These are phyloP conservation scores for Chaitophorus viminalis DNA, from an alignment of 2,888 invertebrate genomes.

Conservation along the genomic window DNA sequence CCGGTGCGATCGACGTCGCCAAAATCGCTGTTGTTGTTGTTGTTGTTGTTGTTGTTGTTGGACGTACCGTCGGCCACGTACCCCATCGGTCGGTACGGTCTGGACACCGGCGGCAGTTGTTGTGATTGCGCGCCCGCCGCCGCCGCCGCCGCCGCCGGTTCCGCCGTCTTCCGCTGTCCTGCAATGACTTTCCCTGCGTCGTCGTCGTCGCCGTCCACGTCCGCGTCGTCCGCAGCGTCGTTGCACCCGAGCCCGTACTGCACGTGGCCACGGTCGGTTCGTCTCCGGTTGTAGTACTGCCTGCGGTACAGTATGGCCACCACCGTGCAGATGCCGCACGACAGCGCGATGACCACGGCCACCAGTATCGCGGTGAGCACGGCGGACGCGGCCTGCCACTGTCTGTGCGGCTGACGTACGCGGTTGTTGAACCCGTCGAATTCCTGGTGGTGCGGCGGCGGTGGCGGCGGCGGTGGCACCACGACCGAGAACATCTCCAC, in stretches of 20 bases:
- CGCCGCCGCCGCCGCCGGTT: background rate
- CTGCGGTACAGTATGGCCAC: slow-evolving; percentile 31
- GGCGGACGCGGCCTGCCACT: slow-evolving; percentile 20
- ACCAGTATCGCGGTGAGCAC: slow-evolving; percentile 7
- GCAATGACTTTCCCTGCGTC: background rate
- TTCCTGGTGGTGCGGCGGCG: background rate
- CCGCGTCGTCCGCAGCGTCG: background rate
- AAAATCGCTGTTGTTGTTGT: background rate
- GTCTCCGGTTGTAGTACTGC: background rate
- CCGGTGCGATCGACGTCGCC: background rate
- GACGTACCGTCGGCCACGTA: background rate
- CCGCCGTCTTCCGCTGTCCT: background rate
- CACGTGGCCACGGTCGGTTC: background rate
- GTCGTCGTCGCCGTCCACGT: background rate
- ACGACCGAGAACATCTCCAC: slow-evolving; percentile 9
- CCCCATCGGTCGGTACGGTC: background rate
- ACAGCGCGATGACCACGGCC: slow-evolving; percentile 31
- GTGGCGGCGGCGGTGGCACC: background rate
- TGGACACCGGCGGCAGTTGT: background rate
- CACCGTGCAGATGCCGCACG: slow-evolving; percentile 26
- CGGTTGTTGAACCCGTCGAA: background rate
- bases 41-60: background rate
- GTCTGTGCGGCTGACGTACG: background rate
- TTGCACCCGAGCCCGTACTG: background rate
- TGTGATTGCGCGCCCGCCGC: background rate